A percentile compares a stretch with the other conserved stretches of the same genome.
These are phyloP conservation scores for Heliothis virescens DNA, from an alignment of 1,140 invertebrate genomes.

Conservation along the genomic window DNA sequence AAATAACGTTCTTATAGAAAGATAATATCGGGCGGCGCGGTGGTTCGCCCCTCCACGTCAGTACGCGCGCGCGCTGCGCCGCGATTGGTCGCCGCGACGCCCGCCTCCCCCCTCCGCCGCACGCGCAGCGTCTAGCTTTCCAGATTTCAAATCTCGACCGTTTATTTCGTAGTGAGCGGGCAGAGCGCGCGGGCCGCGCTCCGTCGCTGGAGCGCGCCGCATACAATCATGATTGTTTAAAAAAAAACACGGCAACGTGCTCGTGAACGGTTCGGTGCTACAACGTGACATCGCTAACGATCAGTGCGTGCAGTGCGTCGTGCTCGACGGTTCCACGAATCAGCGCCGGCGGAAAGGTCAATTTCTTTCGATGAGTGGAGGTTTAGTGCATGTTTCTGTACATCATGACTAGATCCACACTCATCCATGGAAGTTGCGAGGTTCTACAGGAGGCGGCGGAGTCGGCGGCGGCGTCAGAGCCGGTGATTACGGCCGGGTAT, in stretches of 20 bases:
- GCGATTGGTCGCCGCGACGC: slow-evolving; percentile 65
- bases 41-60: slow-evolving; percentile 70
- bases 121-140: slow-evolving; percentile 81
- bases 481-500: slow-evolving; percentile 73
- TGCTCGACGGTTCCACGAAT: slow-evolving; percentile 61
- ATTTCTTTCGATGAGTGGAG: slow-evolving; percentile 87
- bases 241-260: slow-evolving; percentile 80
- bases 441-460: slow-evolving; percentile 66
- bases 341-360: slow-evolving; percentile 71
- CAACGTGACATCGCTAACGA: slow-evolving; percentile 78
- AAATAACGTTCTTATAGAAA: slow-evolving; percentile 82
- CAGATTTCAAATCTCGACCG: slow-evolving; percentile 86
- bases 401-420: slow-evolving; percentile 87
- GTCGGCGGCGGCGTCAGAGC: slow-evolving; percentile 48
- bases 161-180: slow-evolving; percentile 82
- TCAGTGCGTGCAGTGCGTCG: slow-evolving; percentile 81
- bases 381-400: slow-evolving; percentile 86
- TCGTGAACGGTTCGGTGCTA: slow-evolving; percentile 78
- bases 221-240: slow-evolving; percentile 71
- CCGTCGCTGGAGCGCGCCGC: slow-evolving; percentile 55
- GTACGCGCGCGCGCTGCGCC: slow-evolving; percentile 71
- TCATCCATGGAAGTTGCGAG: slow-evolving; percentile 86
- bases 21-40: slow-evolving; percentile 77
- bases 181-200: slow-evolving; percentile 67
- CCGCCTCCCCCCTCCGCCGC: slow-evolving; percentile 64